phyloP scores from a whole-genome alignment of 2,797 vertebrate genomes.

The Neoniphon sammara region DNA sequence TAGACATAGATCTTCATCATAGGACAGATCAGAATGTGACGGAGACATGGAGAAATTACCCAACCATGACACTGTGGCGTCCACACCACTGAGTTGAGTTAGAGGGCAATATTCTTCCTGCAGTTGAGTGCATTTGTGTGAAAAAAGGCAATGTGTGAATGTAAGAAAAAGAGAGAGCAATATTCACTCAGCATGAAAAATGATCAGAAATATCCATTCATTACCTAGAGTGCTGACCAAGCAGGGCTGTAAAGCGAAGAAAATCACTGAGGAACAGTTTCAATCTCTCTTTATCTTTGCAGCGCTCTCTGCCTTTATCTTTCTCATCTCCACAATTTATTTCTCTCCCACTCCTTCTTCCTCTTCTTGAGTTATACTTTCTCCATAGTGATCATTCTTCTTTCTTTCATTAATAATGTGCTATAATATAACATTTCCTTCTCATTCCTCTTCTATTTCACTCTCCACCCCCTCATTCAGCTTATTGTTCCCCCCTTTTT shows the following conservation, averaged over 20 bases:
- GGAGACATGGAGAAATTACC: not conserved
- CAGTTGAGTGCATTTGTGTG: not conserved
- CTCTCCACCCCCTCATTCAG: not conserved
- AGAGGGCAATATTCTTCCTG: conserved; percentile 2
- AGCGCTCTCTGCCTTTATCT: conserved; percentile 19
- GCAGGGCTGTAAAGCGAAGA: conserved; percentile 14
- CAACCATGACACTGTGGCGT: not conserved
- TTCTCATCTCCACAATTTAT: conserved; percentile 25
- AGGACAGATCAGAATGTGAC: not conserved
- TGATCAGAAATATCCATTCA: conserved; percentile 28
- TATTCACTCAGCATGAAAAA: conserved; percentile 39
- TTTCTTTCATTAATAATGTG: conserved; percentile 10
- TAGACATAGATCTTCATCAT: not conserved
- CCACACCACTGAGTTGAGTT: not conserved
- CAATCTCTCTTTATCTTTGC: conserved; percentile 45
- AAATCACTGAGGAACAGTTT: conserved; percentile 49
- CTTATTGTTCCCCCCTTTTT: not conserved
- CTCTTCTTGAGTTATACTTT: conserved; percentile 29
- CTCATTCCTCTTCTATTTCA: not conserved
- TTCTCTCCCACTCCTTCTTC: conserved; percentile 22
- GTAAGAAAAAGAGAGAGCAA: conserved; percentile 9
- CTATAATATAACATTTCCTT: conserved; percentile 10
- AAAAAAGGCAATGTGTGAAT: conserved; percentile 30
- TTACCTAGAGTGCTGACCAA: conserved; percentile 52
- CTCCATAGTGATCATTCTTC: conserved; percentile 16